Evolutionary conservation across 2,113 vertebrate genomes (phyloP).

Genomic region (Upupa epops): DNA sequence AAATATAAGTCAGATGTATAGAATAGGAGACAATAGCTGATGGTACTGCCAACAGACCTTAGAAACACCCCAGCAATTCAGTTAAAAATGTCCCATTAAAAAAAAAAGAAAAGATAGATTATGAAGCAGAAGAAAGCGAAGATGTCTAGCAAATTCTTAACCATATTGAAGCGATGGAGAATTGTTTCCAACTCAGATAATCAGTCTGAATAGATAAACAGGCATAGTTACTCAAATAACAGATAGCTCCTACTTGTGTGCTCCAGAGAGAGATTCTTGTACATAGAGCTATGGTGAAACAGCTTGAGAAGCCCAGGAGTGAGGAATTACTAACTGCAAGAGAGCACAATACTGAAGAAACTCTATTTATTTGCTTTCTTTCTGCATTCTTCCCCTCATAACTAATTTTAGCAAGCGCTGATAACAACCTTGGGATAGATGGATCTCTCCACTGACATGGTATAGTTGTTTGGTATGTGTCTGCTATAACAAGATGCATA

Average conservation of each 20-base stretch:
- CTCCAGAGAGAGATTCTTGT: neutral
- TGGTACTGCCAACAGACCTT: neutral
- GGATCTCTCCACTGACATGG: neutral
- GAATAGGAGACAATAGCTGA: neutral
- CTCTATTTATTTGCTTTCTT: neutral
- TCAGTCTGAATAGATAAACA: neutral
- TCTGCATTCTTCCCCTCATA: neutral
- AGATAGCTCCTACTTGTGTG: neutral
- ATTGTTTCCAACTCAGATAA: neutral
- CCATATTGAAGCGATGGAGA: neutral
- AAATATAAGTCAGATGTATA: neutral
- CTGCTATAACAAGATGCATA: neutral
- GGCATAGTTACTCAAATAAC: too few relatives aligned
- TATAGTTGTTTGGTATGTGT: neutral
- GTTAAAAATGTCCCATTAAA: neutral
- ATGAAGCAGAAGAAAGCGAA: neutral
- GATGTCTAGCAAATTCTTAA: neutral
- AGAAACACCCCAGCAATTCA: neutral
- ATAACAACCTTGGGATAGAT: neutral
- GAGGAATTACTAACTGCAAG: neutral
- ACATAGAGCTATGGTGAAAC: neutral
- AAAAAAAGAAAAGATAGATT: neutral
- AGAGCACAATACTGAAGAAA: neutral
- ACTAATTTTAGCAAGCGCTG: neutral
- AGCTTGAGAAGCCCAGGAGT: neutral